These are phyloP conservation scores for Ostrea denselamellosa DNA, from an alignment of 1,140 invertebrate genomes.

Conservation along the genomic window DNA sequence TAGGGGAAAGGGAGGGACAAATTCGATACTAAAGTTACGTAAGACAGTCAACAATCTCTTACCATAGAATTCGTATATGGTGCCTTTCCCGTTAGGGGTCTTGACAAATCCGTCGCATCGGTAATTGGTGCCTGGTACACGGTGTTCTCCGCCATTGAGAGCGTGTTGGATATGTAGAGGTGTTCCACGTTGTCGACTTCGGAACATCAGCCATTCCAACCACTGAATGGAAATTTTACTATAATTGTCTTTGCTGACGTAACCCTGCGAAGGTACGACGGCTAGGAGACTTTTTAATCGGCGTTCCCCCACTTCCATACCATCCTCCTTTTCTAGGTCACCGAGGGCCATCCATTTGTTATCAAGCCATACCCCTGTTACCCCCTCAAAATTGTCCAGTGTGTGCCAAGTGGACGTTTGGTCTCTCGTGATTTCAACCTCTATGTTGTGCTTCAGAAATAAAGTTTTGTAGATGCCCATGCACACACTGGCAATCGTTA, in stretches of 20 bases:
- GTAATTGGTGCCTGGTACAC: slow-evolving; percentile 47
- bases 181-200: slow-evolving; percentile 25
- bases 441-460: slow-evolving; percentile 39
- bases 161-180: slow-evolving; percentile 44
- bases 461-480: slow-evolving; percentile 41
- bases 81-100: slow-evolving; percentile 3
- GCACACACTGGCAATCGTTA: slow-evolving; percentile 52
- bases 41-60: neutral
- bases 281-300: slow-evolving; percentile 44
- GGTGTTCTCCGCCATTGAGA: slow-evolving; percentile 49
- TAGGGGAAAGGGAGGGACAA: slow-evolving; percentile 33
- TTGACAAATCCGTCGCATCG: slow-evolving; percentile 44
- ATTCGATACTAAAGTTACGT: neutral
- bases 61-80: slow-evolving; percentile 53
- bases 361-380: neutral
- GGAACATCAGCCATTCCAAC: slow-evolving; percentile 51
- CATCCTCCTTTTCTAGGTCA: neutral
- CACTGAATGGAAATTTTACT: slow-evolving; percentile 52
- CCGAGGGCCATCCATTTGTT: neutral
- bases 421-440: slow-evolving; percentile 41
- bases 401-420: neutral
- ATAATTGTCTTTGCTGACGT: slow-evolving; percentile 34
- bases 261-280: slow-evolving; percentile 50
- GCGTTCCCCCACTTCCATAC: slow-evolving; percentile 25
- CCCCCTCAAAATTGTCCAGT: neutral